Evolutionary conservation across 2,888 invertebrate species (phyloP).

Genomic region (Baronia brevicornis): DNA sequence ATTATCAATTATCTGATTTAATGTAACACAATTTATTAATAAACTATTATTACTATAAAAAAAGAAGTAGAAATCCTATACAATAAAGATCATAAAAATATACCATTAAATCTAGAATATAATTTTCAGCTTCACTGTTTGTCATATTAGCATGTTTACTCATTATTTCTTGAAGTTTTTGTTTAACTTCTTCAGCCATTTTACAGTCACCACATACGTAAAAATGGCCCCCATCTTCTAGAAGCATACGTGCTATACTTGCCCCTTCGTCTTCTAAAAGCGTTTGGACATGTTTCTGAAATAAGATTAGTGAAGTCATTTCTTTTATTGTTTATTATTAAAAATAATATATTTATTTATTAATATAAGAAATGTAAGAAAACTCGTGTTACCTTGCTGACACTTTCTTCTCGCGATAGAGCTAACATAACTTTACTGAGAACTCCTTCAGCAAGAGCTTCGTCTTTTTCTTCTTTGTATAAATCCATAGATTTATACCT

Average conservation of each 20-base stretch:
- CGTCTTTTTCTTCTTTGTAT: conserved; percentile 86
- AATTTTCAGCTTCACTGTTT: conserved; percentile 86
- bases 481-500: conserved; percentile 86
- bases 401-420: conserved; percentile 83
- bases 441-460: conserved; percentile 80
- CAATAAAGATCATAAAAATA: too few species aligned
- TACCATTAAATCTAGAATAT: conserved; percentile 89
- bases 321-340: too few species aligned
- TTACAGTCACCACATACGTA: conserved; percentile 98
- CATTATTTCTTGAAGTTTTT: conserved; percentile 87
- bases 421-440: conserved; percentile 85
- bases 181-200: conserved; percentile 97
- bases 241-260: conserved; percentile 83
- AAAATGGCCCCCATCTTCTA: conserved; percentile 88
- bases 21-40: too few species aligned
- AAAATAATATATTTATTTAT: conserved; percentile 1
- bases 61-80: too few species aligned
- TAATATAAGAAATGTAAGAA: too few species aligned
- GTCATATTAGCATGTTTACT: conserved; percentile 79
- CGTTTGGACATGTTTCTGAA: conserved; percentile 95
- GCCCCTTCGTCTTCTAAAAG: conserved; percentile 85
- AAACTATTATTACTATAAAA: too few species aligned
- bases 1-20: too few species aligned
- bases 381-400: conserved; percentile 84
- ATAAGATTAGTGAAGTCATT: too few species aligned